Conservation (phyloP, 2,888 invertebrate genomes). For the Barypeithes pellucidus region DNA sequence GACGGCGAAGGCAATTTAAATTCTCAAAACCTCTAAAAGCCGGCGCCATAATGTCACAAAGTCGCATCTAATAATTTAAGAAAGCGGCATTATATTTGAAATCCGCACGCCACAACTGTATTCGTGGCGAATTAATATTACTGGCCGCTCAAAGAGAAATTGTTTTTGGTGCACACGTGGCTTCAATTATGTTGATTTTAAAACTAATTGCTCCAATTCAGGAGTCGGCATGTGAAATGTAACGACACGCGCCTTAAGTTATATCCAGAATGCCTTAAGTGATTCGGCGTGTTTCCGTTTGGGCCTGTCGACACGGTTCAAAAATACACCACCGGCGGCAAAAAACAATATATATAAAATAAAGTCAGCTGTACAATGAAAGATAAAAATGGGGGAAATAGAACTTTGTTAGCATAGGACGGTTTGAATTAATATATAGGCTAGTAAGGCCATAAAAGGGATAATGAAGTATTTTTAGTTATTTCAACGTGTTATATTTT, state of each 20-base stretch:
- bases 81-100: conserved; percentile 46
- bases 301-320: conserved; percentile 36
- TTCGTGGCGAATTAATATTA: conserved; percentile 47
- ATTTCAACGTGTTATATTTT: too few species aligned
- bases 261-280: conserved; percentile 46
- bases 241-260: conserved; percentile 52
- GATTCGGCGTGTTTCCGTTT: conserved; percentile 51
- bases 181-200: conserved; percentile 53
- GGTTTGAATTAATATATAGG: background rate
- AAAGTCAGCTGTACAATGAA: conserved; percentile 21
- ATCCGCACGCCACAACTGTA: conserved; percentile 47
- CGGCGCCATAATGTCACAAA: conserved; percentile 41
- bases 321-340: conserved; percentile 30
- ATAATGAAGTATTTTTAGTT: too few species aligned
- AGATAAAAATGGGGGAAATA: conserved; percentile 8
- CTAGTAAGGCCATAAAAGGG: too few species aligned
- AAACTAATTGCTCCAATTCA: conserved; percentile 52
- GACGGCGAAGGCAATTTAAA: conserved; percentile 30
- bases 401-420: background rate
- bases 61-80: conserved; percentile 47
- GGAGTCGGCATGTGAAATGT: conserved; percentile 45
- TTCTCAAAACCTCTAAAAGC: conserved; percentile 15
- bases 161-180: conserved; percentile 51
- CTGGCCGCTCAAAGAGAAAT: conserved; percentile 49
- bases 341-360: conserved; percentile 29